Conservation (phyloP, 2,797 vertebrate genomes). For the Clarias platycephalus region DNA sequence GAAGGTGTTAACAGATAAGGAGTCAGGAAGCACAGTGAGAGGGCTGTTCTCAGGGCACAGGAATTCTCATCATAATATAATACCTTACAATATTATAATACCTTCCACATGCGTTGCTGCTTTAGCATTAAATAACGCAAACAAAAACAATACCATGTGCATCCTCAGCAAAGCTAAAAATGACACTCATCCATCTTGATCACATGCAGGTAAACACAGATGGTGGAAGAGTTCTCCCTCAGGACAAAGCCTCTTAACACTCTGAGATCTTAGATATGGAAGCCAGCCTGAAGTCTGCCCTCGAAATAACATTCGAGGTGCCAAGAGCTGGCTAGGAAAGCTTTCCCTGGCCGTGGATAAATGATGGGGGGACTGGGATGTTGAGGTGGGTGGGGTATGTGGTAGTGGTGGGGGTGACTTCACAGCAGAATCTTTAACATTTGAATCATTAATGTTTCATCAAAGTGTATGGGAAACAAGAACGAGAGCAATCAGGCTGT, state of each 20-base stretch:
- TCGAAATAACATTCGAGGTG: constrained; percentile 67
- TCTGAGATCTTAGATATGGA: constrained; percentile 76
- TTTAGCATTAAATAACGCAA: not conserved
- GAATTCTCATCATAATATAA: too few species aligned
- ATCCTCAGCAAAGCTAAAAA: constrained; percentile 4
- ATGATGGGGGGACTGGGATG: constrained; percentile 18
- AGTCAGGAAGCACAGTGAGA: too few species aligned
- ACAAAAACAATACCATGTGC: not conserved
- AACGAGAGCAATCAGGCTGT: constrained; percentile 37
- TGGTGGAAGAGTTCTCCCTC: constrained; percentile 60
- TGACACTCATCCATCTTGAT: constrained; percentile 27
- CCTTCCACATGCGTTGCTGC: not conserved
- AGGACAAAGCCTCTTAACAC: constrained; percentile 71
- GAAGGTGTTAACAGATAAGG: too few species aligned
- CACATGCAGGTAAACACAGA: constrained; percentile 67
- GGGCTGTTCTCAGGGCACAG: too few species aligned
- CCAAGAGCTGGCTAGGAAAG: constrained; percentile 59
- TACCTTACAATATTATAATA: too few species aligned
- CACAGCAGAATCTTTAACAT: constrained; percentile 51
- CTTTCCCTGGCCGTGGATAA: constrained; percentile 44
- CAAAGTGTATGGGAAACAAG: constrained; percentile 47
- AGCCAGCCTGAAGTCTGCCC: constrained; percentile 65
- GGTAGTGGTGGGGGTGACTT: constrained; percentile 11
- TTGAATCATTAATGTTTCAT: constrained; percentile 60
- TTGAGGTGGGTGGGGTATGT: not conserved